phyloP scores from a whole-genome alignment of 1,140 invertebrate species.

The Leptinotarsa lineolata region DNA sequence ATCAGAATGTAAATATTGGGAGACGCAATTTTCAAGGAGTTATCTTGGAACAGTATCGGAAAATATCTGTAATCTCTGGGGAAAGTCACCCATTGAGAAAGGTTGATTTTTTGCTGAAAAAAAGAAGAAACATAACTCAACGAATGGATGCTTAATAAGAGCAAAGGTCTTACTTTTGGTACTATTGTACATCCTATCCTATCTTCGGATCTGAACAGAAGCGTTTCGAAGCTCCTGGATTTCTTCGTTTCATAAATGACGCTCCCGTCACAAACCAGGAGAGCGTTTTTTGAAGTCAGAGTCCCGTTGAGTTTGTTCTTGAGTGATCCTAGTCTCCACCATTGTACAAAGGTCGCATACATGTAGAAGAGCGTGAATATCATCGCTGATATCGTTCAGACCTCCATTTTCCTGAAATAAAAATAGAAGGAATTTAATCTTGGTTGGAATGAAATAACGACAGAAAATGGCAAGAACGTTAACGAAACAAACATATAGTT shows the following conservation, averaged over 20 bases:
- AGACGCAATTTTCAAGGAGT: slow-evolving; percentile 37
- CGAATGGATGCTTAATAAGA: not conserved
- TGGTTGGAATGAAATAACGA: too few relatives aligned
- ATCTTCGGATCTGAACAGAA: slow-evolving; percentile 50
- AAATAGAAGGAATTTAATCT: not conserved
- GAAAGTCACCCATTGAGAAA: slow-evolving; percentile 62
- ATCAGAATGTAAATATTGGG: slow-evolving; percentile 59
- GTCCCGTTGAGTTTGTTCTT: slow-evolving; percentile 51
- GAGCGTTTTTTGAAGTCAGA: slow-evolving; percentile 49
- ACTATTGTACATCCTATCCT: slow-evolving; percentile 54
- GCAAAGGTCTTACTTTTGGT: slow-evolving; percentile 51
- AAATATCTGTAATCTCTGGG: slow-evolving; percentile 58
- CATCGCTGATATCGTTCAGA: slow-evolving; percentile 52
- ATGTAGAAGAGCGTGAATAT: slow-evolving; percentile 70
- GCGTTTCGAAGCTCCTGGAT: slow-evolving; percentile 49
- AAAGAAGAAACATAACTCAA: not conserved
- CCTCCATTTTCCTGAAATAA: not conserved
- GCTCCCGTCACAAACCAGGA: slow-evolving; percentile 46
- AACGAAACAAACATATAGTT: too few relatives aligned
- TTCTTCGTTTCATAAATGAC: slow-evolving; percentile 38
- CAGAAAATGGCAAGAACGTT: too few relatives aligned
- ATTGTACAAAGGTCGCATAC: slow-evolving; percentile 69
- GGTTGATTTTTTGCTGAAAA: slow-evolving; percentile 51
- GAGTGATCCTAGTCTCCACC: slow-evolving; percentile 65
- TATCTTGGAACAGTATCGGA: slow-evolving; percentile 56